Evolutionary conservation across 23 tunicate genomes (phyloP).

Genomic region (Phallusia fumigata): DNA sequence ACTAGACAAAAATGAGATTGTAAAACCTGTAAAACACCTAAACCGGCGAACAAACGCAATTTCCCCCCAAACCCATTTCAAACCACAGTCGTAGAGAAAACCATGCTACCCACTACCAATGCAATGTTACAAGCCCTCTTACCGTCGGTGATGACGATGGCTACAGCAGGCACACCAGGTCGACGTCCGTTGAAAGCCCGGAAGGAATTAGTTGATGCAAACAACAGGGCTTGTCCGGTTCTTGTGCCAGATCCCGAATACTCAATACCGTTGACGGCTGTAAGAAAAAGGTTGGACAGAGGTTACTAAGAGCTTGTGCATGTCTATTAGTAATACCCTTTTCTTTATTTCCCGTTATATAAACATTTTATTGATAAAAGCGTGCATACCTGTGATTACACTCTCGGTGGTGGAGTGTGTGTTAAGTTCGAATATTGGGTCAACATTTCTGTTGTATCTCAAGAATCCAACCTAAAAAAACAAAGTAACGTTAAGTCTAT

Average conservation of each 20-base stretch:
- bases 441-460: conserved; percentile 37
- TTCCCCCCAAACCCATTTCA: no score
- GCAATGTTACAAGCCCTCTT: conserved; percentile 18
- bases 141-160: conserved; percentile 86
- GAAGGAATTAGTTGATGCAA: conserved; percentile 39
- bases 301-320: no score
- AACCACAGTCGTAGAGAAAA: no score
- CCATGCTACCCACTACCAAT: no score
- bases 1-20: no score
- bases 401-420: conserved; percentile 24
- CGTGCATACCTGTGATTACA: conserved; percentile 28
- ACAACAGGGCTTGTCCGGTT: conserved; percentile 71
- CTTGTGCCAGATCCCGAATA: conserved; percentile 71
- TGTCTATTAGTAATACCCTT: no score
- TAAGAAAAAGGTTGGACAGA: neutral
- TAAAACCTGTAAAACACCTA: no score
- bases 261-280: conserved; percentile 54
- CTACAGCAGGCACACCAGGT: conserved; percentile 77
- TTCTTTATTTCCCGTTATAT: no score
- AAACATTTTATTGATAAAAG: neutral
- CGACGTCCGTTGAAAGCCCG: conserved; percentile 56
- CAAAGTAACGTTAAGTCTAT: neutral
- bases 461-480: conserved; percentile 42
- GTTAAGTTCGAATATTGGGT: conserved; percentile 22
- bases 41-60: no score